Conservation (phyloP, 2,888 invertebrate genomes). For the Kryphioiulus occultus region DNA sequence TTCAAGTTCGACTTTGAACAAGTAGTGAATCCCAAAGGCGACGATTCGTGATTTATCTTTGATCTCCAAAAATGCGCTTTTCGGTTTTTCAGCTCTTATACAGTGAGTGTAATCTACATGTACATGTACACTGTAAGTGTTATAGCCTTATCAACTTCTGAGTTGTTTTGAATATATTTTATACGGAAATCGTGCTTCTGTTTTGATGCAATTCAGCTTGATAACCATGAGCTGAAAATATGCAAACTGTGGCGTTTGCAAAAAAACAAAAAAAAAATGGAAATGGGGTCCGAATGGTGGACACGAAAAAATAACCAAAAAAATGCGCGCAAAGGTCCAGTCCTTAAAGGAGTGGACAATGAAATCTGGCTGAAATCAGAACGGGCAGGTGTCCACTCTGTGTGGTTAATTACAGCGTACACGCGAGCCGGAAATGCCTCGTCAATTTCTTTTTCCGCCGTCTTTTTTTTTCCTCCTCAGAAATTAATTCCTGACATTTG, state of each 20-base stretch:
- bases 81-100: background rate
- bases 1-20: too few species aligned
- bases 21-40: too few species aligned
- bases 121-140: background rate
- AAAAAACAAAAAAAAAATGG: too few species aligned
- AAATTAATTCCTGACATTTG: background rate
- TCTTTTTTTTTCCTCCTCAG: background rate
- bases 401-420: background rate
- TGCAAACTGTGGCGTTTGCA: too few species aligned
- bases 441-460: background rate
- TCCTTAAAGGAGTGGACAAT: too few species aligned
- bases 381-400: background rate
- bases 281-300: too few species aligned
- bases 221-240: background rate
- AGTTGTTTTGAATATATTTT: background rate
- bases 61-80: background rate
- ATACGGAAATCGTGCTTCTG: background rate
- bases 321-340: too few species aligned
- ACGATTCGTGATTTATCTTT: background rate
- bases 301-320: too few species aligned
- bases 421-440: conserved; percentile 4
- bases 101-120: background rate
- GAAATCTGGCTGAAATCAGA: background rate
- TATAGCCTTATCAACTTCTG: background rate
- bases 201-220: background rate